phyloP scores from a whole-genome alignment of 1,140 invertebrate genomes.

The Prorops nasuta region DNA sequence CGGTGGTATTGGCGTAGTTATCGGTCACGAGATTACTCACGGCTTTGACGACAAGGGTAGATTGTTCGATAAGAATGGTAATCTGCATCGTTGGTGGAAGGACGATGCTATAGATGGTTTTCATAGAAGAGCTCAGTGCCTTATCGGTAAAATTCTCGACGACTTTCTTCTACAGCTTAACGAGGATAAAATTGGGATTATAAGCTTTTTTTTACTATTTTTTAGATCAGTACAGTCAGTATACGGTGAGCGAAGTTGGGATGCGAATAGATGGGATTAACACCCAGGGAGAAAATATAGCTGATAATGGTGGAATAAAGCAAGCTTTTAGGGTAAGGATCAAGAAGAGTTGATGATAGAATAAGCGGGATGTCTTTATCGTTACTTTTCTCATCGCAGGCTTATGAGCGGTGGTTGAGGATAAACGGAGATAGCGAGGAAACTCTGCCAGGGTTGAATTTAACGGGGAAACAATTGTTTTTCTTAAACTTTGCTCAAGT shows the following conservation, averaged over 20 bases:
- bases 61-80: constrained; percentile 69
- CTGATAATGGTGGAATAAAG: constrained; percentile 86
- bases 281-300: constrained; percentile 83
- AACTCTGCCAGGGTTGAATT: constrained; percentile 69
- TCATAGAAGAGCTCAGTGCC: constrained; percentile 73
- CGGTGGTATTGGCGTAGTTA: constrained; percentile 71
- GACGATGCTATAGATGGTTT: constrained; percentile 63
- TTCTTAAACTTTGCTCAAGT: constrained; percentile 86
- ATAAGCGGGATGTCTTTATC: too few species aligned
- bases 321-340: constrained; percentile 73
- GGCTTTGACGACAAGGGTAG: constrained; percentile 70
- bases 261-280: constrained; percentile 64
- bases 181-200: too few species aligned
- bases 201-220: not conserved
- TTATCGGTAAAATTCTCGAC: constrained; percentile 66
- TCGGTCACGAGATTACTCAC: constrained; percentile 71
- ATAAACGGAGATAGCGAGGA: constrained; percentile 58
- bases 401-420: constrained; percentile 65
- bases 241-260: constrained; percentile 61
- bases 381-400: constrained; percentile 42
- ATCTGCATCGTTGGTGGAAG: constrained; percentile 79
- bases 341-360: too few species aligned
- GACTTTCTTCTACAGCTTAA: not conserved
- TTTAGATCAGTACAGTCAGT: constrained; percentile 71
- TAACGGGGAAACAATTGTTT: constrained; percentile 75